Base-by-base conservation (phyloP, 2,888 invertebrate species). In the Volucella zonaria region DNA sequence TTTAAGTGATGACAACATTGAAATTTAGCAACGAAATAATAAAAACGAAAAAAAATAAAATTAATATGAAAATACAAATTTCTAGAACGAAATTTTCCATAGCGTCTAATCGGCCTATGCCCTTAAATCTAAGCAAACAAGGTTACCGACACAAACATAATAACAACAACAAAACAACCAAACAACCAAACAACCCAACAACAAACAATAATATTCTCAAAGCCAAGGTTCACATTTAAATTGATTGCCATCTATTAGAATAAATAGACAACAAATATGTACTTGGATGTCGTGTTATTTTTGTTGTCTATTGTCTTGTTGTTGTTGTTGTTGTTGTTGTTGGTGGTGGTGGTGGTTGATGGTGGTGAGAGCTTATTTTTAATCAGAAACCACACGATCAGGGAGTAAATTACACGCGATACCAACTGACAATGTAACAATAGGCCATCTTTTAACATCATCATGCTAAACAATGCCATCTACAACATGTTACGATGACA, bases 351-450 rank as follows among this genome's bases (percentile, higher is more conserved):
- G 31, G 31, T 31, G 6, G 31, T 31, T 31, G 31, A 31, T 31
- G 31, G 31, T 31, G 6, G 31, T 31, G 31, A 31, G 31, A 31
- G 31, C 31, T 15, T 58, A n/a, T 43, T 70, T 64, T 42, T 76
- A 79, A 83, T 83, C 80, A 80, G 6, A 83, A 83, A 80, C 64
- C 83, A 80, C 83, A 80, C 80, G 80, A 83, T 83, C 80, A 59
- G 6, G 31, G 31, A 23, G 45, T 58, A 62, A 74, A 68, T 59
- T 61, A 54, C 56, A 75, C 12, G 78, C 54, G 47, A 74, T 64
- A 70, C 6, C 43, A 42, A 54, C 11, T 31, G 31, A 31, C 31
- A 6, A 31, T 77, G 76, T 76, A 71, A 82, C 66, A 82, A 82
- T 82, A 82, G 81, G 58, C 81, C 31, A 6, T 31, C 38, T 71